These are phyloP conservation scores for Aplysia californica DNA, from an alignment of 1,140 invertebrate genomes.

Conservation along the genomic window DNA sequence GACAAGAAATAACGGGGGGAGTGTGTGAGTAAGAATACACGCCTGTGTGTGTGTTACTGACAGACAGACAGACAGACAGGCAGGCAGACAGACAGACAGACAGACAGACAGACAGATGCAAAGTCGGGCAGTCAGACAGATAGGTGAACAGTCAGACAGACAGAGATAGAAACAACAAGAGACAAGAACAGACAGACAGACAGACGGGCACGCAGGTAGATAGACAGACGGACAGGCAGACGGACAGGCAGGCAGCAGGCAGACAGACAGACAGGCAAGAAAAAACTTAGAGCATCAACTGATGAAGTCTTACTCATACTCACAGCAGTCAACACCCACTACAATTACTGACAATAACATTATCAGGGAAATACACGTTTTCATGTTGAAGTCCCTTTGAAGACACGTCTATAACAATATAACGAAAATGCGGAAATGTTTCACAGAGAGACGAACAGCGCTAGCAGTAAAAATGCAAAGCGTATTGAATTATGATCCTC, in stretches of 20 bases:
- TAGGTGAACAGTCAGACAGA: not conserved
- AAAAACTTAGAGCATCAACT: not conserved
- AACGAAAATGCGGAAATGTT: no score
- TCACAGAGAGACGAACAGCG: no score
- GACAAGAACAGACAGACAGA: not conserved
- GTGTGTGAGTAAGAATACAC: not conserved
- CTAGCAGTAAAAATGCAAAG: no score
- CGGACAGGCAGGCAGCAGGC: not conserved
- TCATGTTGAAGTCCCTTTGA: not conserved
- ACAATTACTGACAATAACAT: not conserved
- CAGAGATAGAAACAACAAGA: not conserved
- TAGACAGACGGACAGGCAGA: not conserved
- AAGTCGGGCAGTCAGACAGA: not conserved
- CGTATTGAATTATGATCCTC: no score
- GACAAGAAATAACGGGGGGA: no score
- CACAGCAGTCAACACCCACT: no score
- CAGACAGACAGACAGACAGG: not conserved
- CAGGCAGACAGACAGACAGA: not conserved
- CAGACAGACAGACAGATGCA: not conserved
- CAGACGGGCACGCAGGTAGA: not conserved
- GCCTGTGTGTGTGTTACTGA: not conserved
- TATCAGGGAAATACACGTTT: not conserved
- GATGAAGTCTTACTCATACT: not conserved
- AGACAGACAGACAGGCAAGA: not conserved
- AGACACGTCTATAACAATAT: no score